Evolutionary conservation across 1,140 invertebrate species (phyloP), one percentile per base, ranked within the genome.

Genomic region (Pseudomyrmex sp.): DNA sequence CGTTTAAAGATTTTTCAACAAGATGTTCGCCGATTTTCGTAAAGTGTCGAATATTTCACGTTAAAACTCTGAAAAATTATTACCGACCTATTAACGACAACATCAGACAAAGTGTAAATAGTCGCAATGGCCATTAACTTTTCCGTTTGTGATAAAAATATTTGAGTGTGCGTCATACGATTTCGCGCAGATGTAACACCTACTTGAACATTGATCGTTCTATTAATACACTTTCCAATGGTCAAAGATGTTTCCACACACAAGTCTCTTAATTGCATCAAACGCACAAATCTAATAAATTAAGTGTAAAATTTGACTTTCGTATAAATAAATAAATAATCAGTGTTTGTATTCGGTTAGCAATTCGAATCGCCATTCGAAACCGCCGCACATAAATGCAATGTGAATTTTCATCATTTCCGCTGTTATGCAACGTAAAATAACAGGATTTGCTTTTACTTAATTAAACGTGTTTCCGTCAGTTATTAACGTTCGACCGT

Each of bases 61-160:
- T 13, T 82, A 46, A 63, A 63, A 75, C 20, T 23, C 8, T 52
- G 18, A 18, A 35, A n/a, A 69, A 58, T 59, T 69, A 69, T 20
- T 59, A 59, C 44, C 44, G 23, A 56, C 52, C 15, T 52, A 7
- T 35, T 35, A 7, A 35, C 5, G 66, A 69, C 48, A 13, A 18
- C 69, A 59, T 79, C n/a, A 20, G 59, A 5, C 44, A 35, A 48
- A 10, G 35, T 72, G 18, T 72, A 50, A 80, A 80, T 80, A 70
- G 70, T 80, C 70, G 70, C 68, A 10, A 44, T 35, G 15, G 15
- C 65, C 10, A 20, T 70, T 54, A 59, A 59, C 18, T 13, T 23
- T 48, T 69, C 65, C 9, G 48, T 69, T 72, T 80, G 35, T 72
- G 59, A 26, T 35, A 18, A 12, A 46, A 35, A n/a, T 50, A 35